A percentile compares a stretch with the other conserved stretches of the same genome.
These are phyloP conservation scores for Siderastrea radians DNA, from an alignment of 92 coral and sea anemone species.

Conservation along the genomic window DNA sequence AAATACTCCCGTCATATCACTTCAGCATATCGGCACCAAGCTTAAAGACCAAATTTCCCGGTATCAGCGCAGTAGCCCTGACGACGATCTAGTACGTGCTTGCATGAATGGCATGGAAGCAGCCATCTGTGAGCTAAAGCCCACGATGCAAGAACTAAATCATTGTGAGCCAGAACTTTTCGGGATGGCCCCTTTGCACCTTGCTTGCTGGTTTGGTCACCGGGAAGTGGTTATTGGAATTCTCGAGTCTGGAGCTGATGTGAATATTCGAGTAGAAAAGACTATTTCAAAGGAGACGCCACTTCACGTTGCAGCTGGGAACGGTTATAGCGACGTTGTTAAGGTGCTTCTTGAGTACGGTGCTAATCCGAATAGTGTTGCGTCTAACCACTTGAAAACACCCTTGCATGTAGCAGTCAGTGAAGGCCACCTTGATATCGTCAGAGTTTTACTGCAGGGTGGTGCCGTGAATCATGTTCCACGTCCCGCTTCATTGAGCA, in stretches of 20 bases:
- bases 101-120: conserved; percentile 37
- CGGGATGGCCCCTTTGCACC: conserved; percentile 52
- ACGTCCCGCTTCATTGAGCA: conserved; percentile 34
- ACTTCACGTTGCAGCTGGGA: conserved; percentile 48
- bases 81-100: conserved; percentile 26
- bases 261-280: conserved; percentile 18
- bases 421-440: conserved; percentile 40
- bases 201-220: conserved; percentile 34
- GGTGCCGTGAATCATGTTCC: conserved; percentile 36
- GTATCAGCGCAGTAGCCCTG: neutral
- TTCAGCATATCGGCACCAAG: conserved; percentile 7
- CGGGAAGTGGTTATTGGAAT: conserved; percentile 17
- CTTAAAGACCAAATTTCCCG: conserved; percentile 24
- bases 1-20: conserved; percentile 28
- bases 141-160: conserved; percentile 18
- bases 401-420: conserved; percentile 52
- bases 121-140: conserved; percentile 19
- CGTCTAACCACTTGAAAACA: conserved; percentile 49
- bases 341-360: conserved; percentile 40
- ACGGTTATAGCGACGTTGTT: conserved; percentile 27
- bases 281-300: conserved; percentile 47
- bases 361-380: conserved; percentile 51
- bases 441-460: conserved; percentile 18
- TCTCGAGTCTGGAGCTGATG: conserved; percentile 41
- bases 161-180: conserved; percentile 32